These are phyloP conservation scores for Danio kyathit DNA, from an alignment of 2,797 vertebrate species.

Conservation along the genomic window DNA sequence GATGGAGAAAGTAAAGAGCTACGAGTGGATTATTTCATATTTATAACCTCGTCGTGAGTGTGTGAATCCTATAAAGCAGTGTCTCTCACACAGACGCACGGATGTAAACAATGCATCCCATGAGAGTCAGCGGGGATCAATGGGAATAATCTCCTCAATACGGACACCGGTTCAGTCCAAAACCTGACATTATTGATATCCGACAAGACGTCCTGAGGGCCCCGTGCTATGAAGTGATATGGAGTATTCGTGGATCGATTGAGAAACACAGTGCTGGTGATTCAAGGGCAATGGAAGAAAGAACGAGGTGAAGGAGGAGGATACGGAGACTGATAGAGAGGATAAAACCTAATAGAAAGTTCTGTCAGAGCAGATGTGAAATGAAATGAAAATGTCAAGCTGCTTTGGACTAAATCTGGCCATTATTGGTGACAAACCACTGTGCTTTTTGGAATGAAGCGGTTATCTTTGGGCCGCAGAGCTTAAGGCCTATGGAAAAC, in stretches of 20 bases:
- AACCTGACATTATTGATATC: conserved; percentile 65
- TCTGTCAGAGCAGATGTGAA: conserved; percentile 25
- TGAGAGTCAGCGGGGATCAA: conserved; percentile 60
- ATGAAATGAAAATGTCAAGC: conserved; percentile 30
- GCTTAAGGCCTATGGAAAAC: conserved; percentile 32
- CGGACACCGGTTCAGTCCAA: conserved; percentile 60
- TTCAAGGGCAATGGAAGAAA: conserved; percentile 42
- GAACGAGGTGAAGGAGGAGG: conserved; percentile 10
- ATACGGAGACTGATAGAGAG: conserved; percentile 15
- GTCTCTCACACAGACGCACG: conserved; percentile 30
- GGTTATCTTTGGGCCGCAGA: conserved; percentile 38
- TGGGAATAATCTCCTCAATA: conserved; percentile 64
- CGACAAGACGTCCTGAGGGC: conserved; percentile 51
- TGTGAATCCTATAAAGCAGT: conserved; percentile 53
- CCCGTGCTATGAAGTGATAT: conserved; percentile 57
- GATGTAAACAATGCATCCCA: conserved; percentile 54
- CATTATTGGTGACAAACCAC: conserved; percentile 40
- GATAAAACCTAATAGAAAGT: conserved; percentile 28
- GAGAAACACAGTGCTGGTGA: conserved; percentile 32
- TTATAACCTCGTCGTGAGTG: conserved; percentile 55
- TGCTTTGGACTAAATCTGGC: conserved; percentile 26
- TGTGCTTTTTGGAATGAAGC: conserved; percentile 38
- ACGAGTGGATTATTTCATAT: conserved; percentile 57
- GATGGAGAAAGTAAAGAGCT: conserved; percentile 13
- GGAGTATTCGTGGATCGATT: conserved; percentile 55